Percentiles rank a stretch among this genome's conserved stretches.
Conservation (phyloP, 2,113 vertebrate species). For the Serilophus lunatus region DNA sequence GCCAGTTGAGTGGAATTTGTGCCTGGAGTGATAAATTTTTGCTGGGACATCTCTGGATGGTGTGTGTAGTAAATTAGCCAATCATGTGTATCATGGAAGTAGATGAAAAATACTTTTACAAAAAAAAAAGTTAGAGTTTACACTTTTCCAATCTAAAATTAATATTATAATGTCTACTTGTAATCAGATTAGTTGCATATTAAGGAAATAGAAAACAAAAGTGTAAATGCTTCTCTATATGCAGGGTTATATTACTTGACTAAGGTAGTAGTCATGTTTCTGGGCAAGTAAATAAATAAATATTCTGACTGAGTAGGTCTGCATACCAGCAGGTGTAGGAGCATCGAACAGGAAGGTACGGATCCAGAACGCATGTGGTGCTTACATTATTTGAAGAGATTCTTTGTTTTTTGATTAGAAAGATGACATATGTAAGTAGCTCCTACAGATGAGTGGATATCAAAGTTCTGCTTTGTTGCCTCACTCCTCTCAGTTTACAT, state of each 20-base stretch:
- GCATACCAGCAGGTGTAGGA: neutral
- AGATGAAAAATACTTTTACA: neutral
- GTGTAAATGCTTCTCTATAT: neutral
- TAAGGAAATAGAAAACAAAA: neutral
- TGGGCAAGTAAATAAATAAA: neutral
- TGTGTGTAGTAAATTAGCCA: neutral
- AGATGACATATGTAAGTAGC: neutral
- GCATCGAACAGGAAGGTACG: neutral
- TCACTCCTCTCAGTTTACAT: fast-evolving
- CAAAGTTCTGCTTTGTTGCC: neutral
- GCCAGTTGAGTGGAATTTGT: neutral
- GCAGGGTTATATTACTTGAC: neutral
- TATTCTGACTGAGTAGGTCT: neutral
- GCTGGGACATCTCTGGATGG: neutral
- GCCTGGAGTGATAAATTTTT: neutral
- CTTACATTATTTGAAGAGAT: neutral
- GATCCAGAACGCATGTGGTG: fast-evolving
- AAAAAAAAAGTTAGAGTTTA: neutral
- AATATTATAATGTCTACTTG: neutral
- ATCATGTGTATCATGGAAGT: neutral
- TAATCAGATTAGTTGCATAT: neutral
- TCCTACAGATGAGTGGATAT: neutral
- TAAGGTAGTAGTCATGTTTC: neutral
- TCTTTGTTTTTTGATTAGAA: neutral
- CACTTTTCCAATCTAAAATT: neutral